Base-by-base conservation (phyloP, 2,113 vertebrate genomes). In the human (Homo sapiens) region DNA sequence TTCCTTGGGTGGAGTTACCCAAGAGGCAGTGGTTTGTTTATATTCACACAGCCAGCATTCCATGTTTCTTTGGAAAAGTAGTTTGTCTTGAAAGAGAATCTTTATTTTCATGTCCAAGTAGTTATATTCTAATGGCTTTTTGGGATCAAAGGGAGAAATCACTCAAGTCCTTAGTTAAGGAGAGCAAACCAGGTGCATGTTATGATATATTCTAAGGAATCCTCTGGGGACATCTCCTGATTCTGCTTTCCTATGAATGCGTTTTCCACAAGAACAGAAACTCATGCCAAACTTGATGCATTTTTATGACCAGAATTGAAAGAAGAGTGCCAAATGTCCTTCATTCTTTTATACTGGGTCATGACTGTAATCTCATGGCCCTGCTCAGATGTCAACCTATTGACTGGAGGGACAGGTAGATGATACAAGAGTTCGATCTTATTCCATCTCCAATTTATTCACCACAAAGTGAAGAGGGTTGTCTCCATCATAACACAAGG, bases 251-350 rank as follows among this genome's bases (percentile, higher is more conserved):
- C 73, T 48, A 40, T 73, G 89, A 97, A 96, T 95, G 95, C 59
- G 80, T 90, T 96, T 94, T 57, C 88, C 97, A 97, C 83, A 68
- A 96, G 95, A 95, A 96, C 95, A 97, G 96, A 97, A 98, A 97
- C 96, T 96, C 96, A 70, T 7, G 87, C 95, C 97, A 98, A 97
- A 92, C 64, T 93, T 97, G 97, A 98, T 98, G 98, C 97, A 98
- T 98, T 98, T 98, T 98, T 97, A 98, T 92, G 95, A 97, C 76
- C 76, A 85, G 96, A 94, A 97, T 86, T 97, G 96, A 96, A 97
- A 98, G 92, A 97, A 97, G 92, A 97, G 90, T 96, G 96, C 93
- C 97, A 97, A 97, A 96, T 93, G 92, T 95, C 96, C 96, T 92
- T 97, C 96, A 95, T 94, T 96, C 90, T 97, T 97, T 97, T 92